These are phyloP conservation scores for Heliconius hewitsoni DNA, from an alignment of 1,140 invertebrate genomes.

Conservation along the genomic window DNA sequence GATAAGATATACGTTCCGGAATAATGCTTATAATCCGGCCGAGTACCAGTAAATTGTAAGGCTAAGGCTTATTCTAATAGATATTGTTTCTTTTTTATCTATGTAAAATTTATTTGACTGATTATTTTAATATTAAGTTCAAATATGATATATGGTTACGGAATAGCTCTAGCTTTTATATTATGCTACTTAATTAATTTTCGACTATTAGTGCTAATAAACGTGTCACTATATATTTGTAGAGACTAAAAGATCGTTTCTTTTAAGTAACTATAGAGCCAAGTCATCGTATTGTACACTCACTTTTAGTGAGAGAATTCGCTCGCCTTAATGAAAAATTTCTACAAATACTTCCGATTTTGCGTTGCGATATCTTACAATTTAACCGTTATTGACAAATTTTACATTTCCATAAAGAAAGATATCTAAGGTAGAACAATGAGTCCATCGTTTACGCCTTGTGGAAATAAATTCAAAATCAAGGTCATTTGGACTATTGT, in stretches of 20 bases:
- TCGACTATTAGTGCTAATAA: no score
- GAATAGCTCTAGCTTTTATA: no score
- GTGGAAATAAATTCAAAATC: constrained; percentile 9
- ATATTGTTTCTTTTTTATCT: background rate
- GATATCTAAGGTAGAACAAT: background rate
- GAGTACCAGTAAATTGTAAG: constrained; percentile 3
- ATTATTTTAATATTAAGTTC: background rate
- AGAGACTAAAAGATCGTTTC: no score
- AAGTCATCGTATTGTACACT: no score
- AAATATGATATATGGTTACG: no score
- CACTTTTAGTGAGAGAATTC: no score
- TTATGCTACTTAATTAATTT: no score
- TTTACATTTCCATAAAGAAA: background rate
- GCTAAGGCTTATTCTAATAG: background rate
- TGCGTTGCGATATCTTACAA: background rate
- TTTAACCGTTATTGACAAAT: background rate
- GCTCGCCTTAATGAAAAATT: no score
- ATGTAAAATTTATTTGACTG: background rate
- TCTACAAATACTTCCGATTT: no score
- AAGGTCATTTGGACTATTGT: constrained; percentile 21
- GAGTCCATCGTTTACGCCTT: background rate
- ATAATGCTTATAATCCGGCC: constrained; percentile 1
- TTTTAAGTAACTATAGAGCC: no score
- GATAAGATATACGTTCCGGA: constrained; percentile 24
- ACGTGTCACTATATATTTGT: no score